phyloP scores from a whole-genome alignment of 2,888 invertebrate genomes.

The Calameuta pallipes region DNA sequence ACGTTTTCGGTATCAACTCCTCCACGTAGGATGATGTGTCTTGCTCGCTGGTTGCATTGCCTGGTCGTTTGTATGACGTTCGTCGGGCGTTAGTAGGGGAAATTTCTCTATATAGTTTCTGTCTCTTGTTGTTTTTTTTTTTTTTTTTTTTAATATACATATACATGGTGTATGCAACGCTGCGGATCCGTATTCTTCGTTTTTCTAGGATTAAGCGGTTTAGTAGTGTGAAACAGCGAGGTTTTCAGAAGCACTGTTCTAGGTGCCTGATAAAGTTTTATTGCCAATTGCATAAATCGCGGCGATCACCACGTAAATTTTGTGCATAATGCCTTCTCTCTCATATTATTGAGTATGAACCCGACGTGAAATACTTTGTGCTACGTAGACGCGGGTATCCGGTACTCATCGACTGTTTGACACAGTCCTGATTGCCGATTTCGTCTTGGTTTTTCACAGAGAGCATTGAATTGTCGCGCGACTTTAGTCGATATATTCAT shows the following conservation, averaged over 20 bases:
- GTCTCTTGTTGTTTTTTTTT: background rate
- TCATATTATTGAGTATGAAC: background rate
- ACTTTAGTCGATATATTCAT: background rate
- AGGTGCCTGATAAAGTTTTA: background rate
- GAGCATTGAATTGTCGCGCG: background rate
- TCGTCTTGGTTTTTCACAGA: background rate
- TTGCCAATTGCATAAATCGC: background rate
- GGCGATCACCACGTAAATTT: background rate
- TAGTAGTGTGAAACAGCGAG: background rate
- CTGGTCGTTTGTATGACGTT: conserved; percentile 29
- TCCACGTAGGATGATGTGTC: conserved; percentile 56
- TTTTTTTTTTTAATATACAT: conserved; percentile 8
- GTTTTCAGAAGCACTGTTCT: background rate
- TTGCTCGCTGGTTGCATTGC: conserved; percentile 27
- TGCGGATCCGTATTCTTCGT: conserved; percentile 15
- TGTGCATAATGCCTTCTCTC: background rate
- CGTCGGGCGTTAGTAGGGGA: background rate
- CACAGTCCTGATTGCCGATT: background rate
- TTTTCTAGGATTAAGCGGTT: background rate
- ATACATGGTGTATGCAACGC: conserved; percentile 17
- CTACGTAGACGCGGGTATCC: background rate
- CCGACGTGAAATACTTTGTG: background rate
- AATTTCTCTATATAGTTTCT: background rate
- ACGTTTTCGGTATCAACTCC: conserved; percentile 85
- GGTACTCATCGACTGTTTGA: background rate